These are phyloP conservation scores for Molorchus minor DNA, from an alignment of 2,888 invertebrate species.

Conservation along the genomic window DNA sequence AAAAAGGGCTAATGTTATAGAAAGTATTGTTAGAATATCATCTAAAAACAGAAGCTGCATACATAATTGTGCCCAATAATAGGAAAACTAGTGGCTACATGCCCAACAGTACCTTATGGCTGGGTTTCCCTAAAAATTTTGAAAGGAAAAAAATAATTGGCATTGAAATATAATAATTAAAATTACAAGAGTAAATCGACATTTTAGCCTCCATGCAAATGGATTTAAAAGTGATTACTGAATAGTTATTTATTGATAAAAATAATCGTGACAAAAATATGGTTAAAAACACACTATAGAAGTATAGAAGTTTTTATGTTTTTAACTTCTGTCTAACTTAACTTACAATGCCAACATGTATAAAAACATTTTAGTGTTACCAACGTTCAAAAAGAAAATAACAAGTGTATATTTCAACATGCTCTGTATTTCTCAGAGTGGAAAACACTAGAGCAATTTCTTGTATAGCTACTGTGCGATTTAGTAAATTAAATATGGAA, in stretches of 20 bases:
- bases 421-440: conserved; percentile 34
- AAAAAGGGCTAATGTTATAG: conserved; percentile 5
- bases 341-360: conserved; percentile 39
- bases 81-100: conserved; percentile 32
- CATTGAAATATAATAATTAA: conserved; percentile 16
- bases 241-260: too few relatives aligned
- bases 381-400: too few relatives aligned
- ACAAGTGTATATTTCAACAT: conserved; percentile 17
- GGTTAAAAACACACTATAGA: conserved; percentile 7
- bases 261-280: too few relatives aligned
- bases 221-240: conserved; percentile 24
- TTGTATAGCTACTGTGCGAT: conserved; percentile 34
- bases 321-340: conserved; percentile 41
- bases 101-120: conserved; percentile 33
- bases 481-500: conserved; percentile 36
- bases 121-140: conserved; percentile 30
- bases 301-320: conserved; percentile 29
- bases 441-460: conserved; percentile 40
- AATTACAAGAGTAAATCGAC: conserved; percentile 16
- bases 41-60: conserved; percentile 21
- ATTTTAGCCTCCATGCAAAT: conserved; percentile 4
- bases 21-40: conserved; percentile 8
- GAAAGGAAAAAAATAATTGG: conserved; percentile 29
- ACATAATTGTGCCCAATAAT: conserved; percentile 24
- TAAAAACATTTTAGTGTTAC: too few relatives aligned